Evolutionary conservation across 2,888 invertebrate species (phyloP).

Genomic region (Tetragonula carbonaria): DNA sequence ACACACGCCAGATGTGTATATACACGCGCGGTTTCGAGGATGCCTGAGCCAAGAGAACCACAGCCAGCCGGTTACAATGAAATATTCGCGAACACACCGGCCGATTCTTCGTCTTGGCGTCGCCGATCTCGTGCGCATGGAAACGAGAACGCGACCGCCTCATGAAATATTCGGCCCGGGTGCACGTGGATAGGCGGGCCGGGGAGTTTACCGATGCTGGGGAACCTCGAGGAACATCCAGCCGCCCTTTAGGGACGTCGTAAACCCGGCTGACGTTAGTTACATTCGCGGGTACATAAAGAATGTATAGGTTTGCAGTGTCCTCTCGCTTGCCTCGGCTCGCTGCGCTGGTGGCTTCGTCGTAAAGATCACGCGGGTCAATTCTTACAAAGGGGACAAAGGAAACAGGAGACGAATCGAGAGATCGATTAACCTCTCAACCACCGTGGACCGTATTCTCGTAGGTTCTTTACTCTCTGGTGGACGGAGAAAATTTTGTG

Average conservation of each 20-base stretch:
- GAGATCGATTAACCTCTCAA: neutral
- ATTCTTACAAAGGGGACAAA: neutral
- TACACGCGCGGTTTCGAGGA: too few species aligned
- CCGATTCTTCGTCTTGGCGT: constrained; percentile 31
- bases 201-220: constrained; percentile 71
- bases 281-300: constrained; percentile 74
- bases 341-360: too few species aligned
- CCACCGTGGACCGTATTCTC: neutral
- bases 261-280: constrained; percentile 75
- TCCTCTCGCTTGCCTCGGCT: constrained; percentile 14
- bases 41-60: too few species aligned
- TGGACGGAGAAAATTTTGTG: too few species aligned
- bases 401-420: neutral
- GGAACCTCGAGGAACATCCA: constrained; percentile 10
- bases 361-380: neutral
- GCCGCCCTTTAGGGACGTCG: constrained; percentile 45
- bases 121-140: neutral
- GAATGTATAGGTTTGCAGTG: constrained; percentile 71
- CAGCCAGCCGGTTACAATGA: neutral
- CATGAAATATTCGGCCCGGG: constrained; percentile 77
- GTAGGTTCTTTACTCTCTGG: too few species aligned
- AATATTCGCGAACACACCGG: constrained; percentile 29
- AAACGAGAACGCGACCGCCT: constrained; percentile 36
- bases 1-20: too few species aligned
- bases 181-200: constrained; percentile 68